These are phyloP conservation scores for Epirrhoe tristata DNA, from an alignment of 2,888 invertebrate species.

Conservation along the genomic window DNA sequence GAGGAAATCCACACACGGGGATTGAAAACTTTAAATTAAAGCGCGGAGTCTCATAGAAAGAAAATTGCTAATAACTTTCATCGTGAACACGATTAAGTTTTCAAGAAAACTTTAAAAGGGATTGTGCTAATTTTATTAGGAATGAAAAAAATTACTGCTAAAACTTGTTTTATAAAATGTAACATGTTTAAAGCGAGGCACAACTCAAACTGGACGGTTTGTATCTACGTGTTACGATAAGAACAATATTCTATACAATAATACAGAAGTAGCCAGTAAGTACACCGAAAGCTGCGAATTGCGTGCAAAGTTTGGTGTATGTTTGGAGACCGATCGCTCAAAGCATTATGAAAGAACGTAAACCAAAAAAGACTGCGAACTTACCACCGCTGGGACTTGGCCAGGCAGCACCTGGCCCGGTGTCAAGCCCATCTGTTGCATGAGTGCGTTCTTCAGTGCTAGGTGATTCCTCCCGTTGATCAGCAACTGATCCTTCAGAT, in stretches of 20 bases:
- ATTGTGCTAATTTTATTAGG: constrained; percentile 53
- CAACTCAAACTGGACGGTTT: constrained; percentile 70
- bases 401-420: constrained; percentile 97
- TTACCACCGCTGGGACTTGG: constrained; percentile 97
- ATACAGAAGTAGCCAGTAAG: constrained; percentile 68
- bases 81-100: constrained; percentile 61
- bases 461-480: constrained; percentile 99
- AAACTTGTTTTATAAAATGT: constrained; percentile 38
- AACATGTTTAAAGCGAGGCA: constrained; percentile 54
- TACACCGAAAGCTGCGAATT: constrained; percentile 82
- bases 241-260: constrained; percentile 62
- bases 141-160: constrained; percentile 49
- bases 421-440: constrained; percentile 98
- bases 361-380: constrained; percentile 65
- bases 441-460: constrained; percentile 98
- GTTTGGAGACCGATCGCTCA: constrained; percentile 80
- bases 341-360: constrained; percentile 56
- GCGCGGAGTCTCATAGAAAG: constrained; percentile 56
- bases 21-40: constrained; percentile 66
- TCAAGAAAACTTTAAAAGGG: constrained; percentile 54
- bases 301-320: constrained; percentile 74
- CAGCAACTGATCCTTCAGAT: constrained; percentile 99
- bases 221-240: constrained; percentile 68
- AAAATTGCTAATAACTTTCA: constrained; percentile 65
- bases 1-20: constrained; percentile 53